Conservation (phyloP, 2,797 vertebrate species). For the Darevskia nairensis region DNA sequence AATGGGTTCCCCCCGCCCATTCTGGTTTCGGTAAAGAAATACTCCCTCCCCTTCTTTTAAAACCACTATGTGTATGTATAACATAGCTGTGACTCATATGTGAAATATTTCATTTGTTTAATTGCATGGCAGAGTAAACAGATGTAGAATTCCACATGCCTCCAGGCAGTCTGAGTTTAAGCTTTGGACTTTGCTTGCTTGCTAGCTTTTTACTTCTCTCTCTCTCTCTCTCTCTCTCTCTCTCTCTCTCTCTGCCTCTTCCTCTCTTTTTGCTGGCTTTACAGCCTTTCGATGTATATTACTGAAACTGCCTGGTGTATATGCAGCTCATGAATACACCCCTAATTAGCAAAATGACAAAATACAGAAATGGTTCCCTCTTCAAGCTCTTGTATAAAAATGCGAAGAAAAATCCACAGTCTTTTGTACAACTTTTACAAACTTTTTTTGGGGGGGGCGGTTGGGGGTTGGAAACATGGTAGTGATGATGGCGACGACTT, state of each 20-base stretch:
- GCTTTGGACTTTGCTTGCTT: conserved; percentile 52
- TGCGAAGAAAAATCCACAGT: background rate
- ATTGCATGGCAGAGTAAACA: conserved; percentile 64
- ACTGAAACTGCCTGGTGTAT: background rate
- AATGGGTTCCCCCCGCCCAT: conserved; percentile 3
- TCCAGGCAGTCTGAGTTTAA: conserved; percentile 58
- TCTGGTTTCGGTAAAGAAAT: conserved; percentile 43
- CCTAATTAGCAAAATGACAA: conserved; percentile 44
- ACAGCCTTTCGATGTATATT: background rate
- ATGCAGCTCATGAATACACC: background rate
- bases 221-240: background rate
- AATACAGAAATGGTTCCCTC: background rate
- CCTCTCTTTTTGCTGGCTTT: background rate
- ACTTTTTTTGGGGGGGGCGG: background rate
- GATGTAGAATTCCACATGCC: conserved; percentile 62
- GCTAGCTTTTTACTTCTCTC: conserved; percentile 16
- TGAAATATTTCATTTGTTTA: conserved; percentile 71
- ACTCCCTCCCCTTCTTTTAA: conserved; percentile 5
- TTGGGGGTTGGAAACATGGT: too few species aligned
- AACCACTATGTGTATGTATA: conserved; percentile 39
- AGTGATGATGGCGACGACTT: background rate
- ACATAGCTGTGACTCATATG: conserved; percentile 64
- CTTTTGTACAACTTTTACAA: conserved; percentile 25
- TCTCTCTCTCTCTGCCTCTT: background rate
- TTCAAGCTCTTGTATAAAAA: background rate